Percentiles rank a stretch among this genome's conserved stretches.
Evolutionary conservation across 2,113 vertebrate species (phyloP).

Genomic region (Apeltes quadracus): DNA sequence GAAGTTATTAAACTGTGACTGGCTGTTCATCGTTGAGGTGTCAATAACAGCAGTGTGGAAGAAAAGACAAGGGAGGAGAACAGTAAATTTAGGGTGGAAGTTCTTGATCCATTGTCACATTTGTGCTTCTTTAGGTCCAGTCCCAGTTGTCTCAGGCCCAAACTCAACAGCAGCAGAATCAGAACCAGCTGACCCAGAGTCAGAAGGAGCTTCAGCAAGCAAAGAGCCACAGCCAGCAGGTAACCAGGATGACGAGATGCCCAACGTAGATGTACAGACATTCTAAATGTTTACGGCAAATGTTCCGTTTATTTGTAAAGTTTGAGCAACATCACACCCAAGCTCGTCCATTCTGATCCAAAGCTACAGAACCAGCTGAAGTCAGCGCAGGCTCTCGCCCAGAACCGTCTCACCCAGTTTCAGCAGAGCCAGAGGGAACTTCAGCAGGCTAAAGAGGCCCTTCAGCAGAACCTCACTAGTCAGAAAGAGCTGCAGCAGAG

Average conservation of each 20-base stretch:
- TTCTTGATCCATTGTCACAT: neutral
- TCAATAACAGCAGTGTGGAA: neutral
- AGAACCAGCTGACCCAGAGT: conserved; percentile 66
- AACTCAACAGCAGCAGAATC: conserved; percentile 68
- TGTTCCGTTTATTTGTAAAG: neutral
- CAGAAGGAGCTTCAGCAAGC: conserved; percentile 73
- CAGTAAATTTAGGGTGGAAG: neutral
- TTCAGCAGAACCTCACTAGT: conserved; percentile 58
- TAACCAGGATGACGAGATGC: conserved; percentile 32
- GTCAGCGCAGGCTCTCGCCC: conserved; percentile 54
- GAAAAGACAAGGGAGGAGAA: neutral
- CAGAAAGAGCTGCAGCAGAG: conserved; percentile 72
- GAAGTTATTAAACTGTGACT: neutral
- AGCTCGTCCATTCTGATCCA: neutral
- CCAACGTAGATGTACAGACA: neutral
- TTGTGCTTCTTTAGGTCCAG: conserved; percentile 56
- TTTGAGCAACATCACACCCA: neutral
- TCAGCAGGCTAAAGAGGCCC: conserved; percentile 67
- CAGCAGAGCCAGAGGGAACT: conserved; percentile 71
- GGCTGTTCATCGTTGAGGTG: neutral
- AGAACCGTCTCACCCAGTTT: conserved; percentile 67
- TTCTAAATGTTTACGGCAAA: neutral
- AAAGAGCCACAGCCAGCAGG: conserved; percentile 81
- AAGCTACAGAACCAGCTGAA: conserved; percentile 72
- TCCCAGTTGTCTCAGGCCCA: conserved; percentile 67